Evolutionary conservation across 1,140 invertebrate species (phyloP).

Genomic region (Plodia interpunctella): DNA sequence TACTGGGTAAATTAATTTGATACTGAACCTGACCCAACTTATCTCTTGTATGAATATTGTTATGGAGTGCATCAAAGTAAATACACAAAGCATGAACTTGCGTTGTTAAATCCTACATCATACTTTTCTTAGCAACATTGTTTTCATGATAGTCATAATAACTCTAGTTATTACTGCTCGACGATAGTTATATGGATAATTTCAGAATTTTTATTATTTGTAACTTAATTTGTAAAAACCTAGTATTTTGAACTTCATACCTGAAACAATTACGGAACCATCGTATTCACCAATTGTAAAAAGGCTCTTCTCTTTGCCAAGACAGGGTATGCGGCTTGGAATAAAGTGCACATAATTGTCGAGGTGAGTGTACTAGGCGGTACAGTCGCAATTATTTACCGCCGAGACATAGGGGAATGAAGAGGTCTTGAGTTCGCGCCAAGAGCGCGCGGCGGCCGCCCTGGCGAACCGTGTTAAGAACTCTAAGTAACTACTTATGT

Average conservation of each 20-base stretch:
- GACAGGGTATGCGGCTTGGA: slow-evolving; percentile 25
- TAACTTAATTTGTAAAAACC: too few relatives aligned
- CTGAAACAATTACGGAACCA: background rate
- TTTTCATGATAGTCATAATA: background rate
- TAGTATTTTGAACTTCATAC: background rate
- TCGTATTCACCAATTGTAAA: background rate
- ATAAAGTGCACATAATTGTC: slow-evolving; percentile 61
- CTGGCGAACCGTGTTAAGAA: slow-evolving; percentile 34
- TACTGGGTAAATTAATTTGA: background rate
- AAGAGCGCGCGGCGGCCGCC: slow-evolving; percentile 33
- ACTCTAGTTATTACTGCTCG: background rate
- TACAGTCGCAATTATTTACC: slow-evolving; percentile 55
- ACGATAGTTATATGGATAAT: background rate
- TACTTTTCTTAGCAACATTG: background rate
- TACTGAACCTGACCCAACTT: background rate
- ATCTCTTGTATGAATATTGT: background rate
- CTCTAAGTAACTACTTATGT: slow-evolving; percentile 15
- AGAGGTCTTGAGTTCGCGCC: slow-evolving; percentile 49
- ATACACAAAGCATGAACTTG: slow-evolving; percentile 2
- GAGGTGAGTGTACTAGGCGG: slow-evolving; percentile 43
- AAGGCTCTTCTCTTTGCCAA: slow-evolving; percentile 4
- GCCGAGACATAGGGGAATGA: slow-evolving; percentile 57
- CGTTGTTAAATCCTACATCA: background rate
- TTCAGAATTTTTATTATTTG: too few relatives aligned
- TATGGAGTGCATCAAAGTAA: background rate